Base-by-base conservation (phyloP, 2,113 vertebrate species). In the Ammospiza nelsoni region DNA sequence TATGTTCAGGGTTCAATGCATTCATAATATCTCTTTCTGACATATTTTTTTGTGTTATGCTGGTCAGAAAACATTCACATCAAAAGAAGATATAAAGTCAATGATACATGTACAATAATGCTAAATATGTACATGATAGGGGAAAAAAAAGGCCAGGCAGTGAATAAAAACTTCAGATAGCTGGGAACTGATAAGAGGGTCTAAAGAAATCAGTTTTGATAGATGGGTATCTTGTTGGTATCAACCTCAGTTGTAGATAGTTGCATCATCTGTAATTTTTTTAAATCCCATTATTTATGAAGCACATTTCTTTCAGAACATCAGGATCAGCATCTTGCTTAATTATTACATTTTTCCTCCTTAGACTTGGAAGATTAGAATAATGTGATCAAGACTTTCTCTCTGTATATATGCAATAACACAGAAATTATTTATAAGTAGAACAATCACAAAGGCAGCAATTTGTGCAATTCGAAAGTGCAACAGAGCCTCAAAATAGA, bases 391-490 rank as follows among this genome's bases (percentile, higher is more conserved):
- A 14, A 82, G 35, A 63, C 35, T 81, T 94, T 94, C 20, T 80
- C 48, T 84, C 15, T 55, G 8, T 66, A 51, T 68, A 18, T 74
- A 27, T 61, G 52, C 55, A 94, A 72, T 81, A 89, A 81, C 46
- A 66, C 21, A 85, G 77, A 94, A 95, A 95, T 91, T 95, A 90
- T 90, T 95, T 92, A 41, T 91, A 73, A 87, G 93, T 69, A 77
- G 88, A 94, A 80, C 83, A 84, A 63, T 87, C 48, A 91, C 65
- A 90, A 92, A 65, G 54, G 51, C 54, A 89, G 55, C 24, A 90
- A 84, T 88, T 87, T 84, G 35, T 92, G 73, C 0, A 0, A 84
- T 83, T 88, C 1, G 0, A 69, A 91, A 93, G 82, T 84, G 69
- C 72, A 90, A 31, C 11, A 17, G 11, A 87, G 41, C n/a, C 72